Evolutionary conservation across 2,888 invertebrate species (phyloP).

Genomic region (Glyphotaelius pellucidus): DNA sequence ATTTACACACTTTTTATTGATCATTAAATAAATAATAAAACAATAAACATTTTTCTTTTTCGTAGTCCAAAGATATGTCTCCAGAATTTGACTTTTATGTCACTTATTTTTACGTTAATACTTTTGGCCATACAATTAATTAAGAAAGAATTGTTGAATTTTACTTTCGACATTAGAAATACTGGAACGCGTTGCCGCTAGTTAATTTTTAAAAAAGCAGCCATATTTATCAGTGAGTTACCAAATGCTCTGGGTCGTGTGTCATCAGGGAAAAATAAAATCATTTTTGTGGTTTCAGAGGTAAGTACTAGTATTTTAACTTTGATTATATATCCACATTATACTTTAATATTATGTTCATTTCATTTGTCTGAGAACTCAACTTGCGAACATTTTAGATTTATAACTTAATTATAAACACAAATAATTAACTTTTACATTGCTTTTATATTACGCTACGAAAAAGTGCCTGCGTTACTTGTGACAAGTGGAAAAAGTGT

Average conservation of each 20-base stretch:
- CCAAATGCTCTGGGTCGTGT: not conserved
- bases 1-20: not conserved
- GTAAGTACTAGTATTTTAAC: not conserved
- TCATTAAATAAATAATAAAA: not conserved
- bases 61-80: not conserved
- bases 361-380: not conserved
- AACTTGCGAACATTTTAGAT: not conserved
- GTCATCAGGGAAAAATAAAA: not conserved
- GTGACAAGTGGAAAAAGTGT: no score
- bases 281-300: not conserved
- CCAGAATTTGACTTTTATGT: not conserved
- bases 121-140: not conserved
- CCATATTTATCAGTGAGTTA: not conserved
- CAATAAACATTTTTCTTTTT: not conserved
- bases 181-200: not conserved
- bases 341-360: not conserved
- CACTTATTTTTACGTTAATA: not conserved
- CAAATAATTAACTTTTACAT: no score
- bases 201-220: not conserved
- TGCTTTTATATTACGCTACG: no score
- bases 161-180: not conserved
- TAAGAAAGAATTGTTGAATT: not conserved
- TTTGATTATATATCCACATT: not conserved
- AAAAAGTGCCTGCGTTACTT: no score
- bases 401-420: not conserved